Evolutionary conservation across 2,888 invertebrate species (phyloP).

Genomic region (Torymus auratus): DNA sequence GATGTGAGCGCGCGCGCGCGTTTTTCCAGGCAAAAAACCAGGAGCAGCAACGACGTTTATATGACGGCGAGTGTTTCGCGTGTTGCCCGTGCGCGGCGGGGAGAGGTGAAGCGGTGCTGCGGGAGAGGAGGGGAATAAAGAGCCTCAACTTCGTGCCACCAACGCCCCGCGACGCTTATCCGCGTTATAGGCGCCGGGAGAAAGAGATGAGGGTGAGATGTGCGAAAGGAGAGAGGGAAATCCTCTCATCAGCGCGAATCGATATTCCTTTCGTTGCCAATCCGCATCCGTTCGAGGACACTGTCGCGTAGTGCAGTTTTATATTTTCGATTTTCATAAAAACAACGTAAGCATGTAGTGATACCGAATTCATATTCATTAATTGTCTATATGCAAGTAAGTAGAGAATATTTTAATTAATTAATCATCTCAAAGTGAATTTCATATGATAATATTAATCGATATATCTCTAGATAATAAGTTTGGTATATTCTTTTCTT

Average conservation of each 20-base stretch:
- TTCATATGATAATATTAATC: too few relatives aligned
- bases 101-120: not conserved
- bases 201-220: constrained; percentile 30
- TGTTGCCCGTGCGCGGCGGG: constrained; percentile 1
- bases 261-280: constrained; percentile 47
- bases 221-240: constrained; percentile 24
- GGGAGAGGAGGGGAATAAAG: constrained; percentile 10
- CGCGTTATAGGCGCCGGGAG: constrained; percentile 52
- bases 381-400: too few relatives aligned
- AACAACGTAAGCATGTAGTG: too few relatives aligned
- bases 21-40: constrained; percentile 45
- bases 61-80: not conserved
- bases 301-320: too few relatives aligned
- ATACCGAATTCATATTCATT: too few relatives aligned
- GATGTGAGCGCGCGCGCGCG: constrained; percentile 42
- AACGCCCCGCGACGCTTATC: constrained; percentile 55
- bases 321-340: too few relatives aligned
- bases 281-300: not conserved
- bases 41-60: not conserved
- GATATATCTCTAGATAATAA: too few relatives aligned
- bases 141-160: constrained; percentile 51
- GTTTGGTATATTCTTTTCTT: too few relatives aligned
- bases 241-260: constrained; percentile 58
- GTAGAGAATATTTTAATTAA: too few relatives aligned
- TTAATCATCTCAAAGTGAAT: too few relatives aligned